phyloP scores from a whole-genome alignment of 2,888 invertebrate genomes.

The Dioctria rufipes region DNA sequence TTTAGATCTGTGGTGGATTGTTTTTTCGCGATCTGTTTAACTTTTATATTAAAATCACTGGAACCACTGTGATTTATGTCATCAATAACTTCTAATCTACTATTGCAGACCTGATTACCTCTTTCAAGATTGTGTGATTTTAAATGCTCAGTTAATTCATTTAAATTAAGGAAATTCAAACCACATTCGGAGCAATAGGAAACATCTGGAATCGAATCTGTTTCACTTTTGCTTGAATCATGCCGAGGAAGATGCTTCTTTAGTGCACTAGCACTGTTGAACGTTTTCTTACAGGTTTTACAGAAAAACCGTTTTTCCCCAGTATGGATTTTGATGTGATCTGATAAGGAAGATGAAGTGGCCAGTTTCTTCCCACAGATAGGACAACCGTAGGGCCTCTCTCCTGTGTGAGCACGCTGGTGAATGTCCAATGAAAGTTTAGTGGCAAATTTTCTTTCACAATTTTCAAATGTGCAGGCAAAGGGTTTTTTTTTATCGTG shows the following conservation, averaged over 20 bases:
- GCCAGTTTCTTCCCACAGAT: constrained; percentile 79
- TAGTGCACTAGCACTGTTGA: constrained; percentile 75
- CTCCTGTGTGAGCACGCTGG: constrained; percentile 81
- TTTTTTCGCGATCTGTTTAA: not conserved
- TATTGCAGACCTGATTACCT: no score
- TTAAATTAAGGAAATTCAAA: not conserved
- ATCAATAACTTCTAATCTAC: not conserved
- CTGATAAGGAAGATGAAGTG: constrained; percentile 61
- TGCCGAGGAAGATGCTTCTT: constrained; percentile 81
- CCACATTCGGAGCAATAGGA: not conserved
- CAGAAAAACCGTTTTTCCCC: constrained; percentile 81
- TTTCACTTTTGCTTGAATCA: constrained; percentile 60
- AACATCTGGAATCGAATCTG: constrained; percentile 54
- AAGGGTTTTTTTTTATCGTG: constrained; percentile 72
- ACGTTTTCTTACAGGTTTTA: constrained; percentile 82
- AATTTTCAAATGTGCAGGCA: constrained; percentile 78
- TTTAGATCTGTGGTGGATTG: not conserved
- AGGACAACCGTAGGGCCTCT: constrained; percentile 78
- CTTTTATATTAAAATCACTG: not conserved
- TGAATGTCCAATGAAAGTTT: constrained; percentile 84
- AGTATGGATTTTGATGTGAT: constrained; percentile 81
- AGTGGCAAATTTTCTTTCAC: constrained; percentile 82
- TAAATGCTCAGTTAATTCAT: not conserved
- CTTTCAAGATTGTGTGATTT: no score
- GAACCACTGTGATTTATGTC: not conserved